Conservation (phyloP, 2,113 vertebrate species). For the Genyomyrus donnyi region DNA sequence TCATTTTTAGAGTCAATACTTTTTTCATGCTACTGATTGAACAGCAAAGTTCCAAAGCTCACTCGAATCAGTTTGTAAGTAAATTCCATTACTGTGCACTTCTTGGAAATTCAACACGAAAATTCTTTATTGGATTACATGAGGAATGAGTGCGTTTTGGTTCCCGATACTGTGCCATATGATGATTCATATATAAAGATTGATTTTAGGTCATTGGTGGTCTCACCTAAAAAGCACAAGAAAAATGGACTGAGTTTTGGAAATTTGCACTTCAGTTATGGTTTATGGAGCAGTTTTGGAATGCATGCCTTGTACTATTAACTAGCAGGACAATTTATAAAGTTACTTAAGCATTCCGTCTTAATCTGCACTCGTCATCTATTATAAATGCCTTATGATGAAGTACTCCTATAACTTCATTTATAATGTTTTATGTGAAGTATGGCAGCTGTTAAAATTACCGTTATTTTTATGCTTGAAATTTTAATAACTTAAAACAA, state of each 20-base stretch:
- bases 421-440: neutral
- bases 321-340: neutral
- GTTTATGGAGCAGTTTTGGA: neutral
- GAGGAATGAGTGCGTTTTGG: neutral
- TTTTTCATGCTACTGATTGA: neutral
- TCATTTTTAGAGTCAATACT: neutral
- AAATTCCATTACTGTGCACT: neutral
- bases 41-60: neutral
- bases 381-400: neutral
- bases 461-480: neutral
- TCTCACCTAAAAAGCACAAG: neutral
- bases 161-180: neutral
- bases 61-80: neutral
- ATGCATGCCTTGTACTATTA: neutral
- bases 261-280: neutral
- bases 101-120: neutral
- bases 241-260: neutral
- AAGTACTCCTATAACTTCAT: neutral
- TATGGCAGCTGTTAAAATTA: neutral
- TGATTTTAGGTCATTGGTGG: neutral
- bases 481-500: neutral
- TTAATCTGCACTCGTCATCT: neutral
- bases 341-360: neutral
- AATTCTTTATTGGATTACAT: neutral
- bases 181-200: neutral